Evolutionary conservation across 2,888 invertebrate species (phyloP).

Genomic region (Prosopocoilus inquinatus): DNA sequence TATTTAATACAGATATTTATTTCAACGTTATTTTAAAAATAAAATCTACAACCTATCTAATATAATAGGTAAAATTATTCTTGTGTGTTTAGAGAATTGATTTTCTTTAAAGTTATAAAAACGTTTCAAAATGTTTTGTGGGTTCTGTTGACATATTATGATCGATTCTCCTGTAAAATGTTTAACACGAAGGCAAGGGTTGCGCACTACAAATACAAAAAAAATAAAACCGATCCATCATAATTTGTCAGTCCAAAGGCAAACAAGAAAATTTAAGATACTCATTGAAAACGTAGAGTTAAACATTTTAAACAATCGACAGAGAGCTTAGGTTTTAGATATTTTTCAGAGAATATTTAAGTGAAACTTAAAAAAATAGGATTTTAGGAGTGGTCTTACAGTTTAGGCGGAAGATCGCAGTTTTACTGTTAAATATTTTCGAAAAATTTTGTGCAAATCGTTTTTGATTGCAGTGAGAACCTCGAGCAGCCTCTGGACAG

Average conservation of each 20-base stretch:
- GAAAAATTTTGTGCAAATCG: too few species aligned
- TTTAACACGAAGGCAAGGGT: background rate
- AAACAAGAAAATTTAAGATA: conserved; percentile 6
- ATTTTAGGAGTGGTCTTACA: too few species aligned
- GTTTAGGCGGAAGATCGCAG: too few species aligned
- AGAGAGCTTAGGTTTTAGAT: background rate
- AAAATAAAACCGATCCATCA: conserved; percentile 13
- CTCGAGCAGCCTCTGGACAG: too few species aligned
- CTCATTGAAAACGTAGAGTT: background rate
- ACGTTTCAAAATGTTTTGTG: conserved; percentile 3
- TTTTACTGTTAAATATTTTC: too few species aligned
- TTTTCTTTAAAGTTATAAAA: background rate
- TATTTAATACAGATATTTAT: background rate
- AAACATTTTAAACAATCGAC: background rate
- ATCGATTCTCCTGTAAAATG: conserved; percentile 3
- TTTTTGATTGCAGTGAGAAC: too few species aligned
- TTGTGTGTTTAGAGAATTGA: background rate
- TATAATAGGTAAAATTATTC: too few species aligned
- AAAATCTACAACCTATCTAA: background rate
- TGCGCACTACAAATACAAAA: conserved; percentile 6
- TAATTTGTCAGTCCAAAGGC: conserved; percentile 12
- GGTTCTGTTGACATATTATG: conserved; percentile 8
- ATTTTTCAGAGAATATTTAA: too few species aligned
- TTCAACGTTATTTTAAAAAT: conserved; percentile 2
- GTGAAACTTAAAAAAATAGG: too few species aligned